Evolutionary conservation across 2,113 vertebrate species (phyloP).

Genomic region (Cervus canadensis): DNA sequence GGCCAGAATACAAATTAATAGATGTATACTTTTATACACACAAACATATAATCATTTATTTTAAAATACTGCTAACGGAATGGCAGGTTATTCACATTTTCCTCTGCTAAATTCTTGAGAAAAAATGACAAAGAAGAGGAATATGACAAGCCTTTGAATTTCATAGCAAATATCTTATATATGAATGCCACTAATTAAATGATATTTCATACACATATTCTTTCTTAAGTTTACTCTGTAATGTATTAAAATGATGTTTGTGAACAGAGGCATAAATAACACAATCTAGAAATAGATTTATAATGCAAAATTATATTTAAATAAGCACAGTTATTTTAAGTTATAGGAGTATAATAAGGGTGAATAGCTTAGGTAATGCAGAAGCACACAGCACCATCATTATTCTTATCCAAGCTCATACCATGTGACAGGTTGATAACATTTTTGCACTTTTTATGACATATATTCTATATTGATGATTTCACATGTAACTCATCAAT

Average conservation of each 20-base stretch:
- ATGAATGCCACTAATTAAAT: constrained; percentile 29
- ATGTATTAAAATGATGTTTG: constrained; percentile 35
- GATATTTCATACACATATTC: background rate
- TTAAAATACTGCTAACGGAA: background rate
- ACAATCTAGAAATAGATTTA: constrained; percentile 27
- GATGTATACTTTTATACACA: background rate
- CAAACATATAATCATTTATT: background rate
- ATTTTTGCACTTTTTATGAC: background rate
- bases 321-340: constrained; percentile 41
- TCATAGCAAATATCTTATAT: background rate
- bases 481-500: background rate
- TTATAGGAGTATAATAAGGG: background rate
- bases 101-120: background rate
- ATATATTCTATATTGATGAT: background rate
- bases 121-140: background rate
- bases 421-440: background rate
- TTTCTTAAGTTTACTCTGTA: background rate
- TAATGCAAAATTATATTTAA: constrained; percentile 25
- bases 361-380: background rate
- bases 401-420: background rate
- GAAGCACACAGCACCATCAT: background rate
- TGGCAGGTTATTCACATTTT: background rate
- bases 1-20: background rate
- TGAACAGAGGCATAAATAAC: constrained; percentile 31
- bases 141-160: background rate